Evolutionary conservation across 2,888 invertebrate genomes (phyloP), one percentile per base, ranked within the genome.

Genomic region (Caenorhabditis sulstoni): DNA sequence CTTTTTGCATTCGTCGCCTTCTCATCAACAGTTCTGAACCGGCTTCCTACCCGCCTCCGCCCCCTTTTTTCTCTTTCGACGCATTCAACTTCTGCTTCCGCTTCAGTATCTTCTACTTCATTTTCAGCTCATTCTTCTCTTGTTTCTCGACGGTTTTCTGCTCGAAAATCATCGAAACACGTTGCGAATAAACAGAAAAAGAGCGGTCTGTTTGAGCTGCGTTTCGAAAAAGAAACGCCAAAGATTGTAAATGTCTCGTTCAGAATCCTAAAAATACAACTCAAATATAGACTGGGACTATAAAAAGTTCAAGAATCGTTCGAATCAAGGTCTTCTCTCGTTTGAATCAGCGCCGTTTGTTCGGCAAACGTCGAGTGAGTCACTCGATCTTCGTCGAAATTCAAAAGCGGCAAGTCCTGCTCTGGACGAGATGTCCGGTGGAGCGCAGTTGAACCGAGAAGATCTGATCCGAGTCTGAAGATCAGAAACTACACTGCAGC

Each of bases 141-240:
- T 11, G 3, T n/a, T 12, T n/a, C 16, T n/a, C 29, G 29, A n/a
- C n/a, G n/a, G n/a, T n/a, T n/a, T n/a, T n/a, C n/a, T n/a, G 29
- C 29, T 29, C 29, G 14, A 50, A 50, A 9, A 50, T 22, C 50
- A 50, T 49, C 20, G 47, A 49, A 49, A 49, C n/a, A 50, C 3
- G 3, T 5, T 3, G 29, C 29, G 29, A 29, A 29, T 29, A 29
- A 29, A 29, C 29, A 29, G 29, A 29, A 29, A 29, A 29, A 7
- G 22, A 5, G 49, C 7, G 22, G 49, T 49, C 22, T 49, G 29
- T 29, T 29, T 29, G 29, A 29, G 29, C 29, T n/a, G n/a, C n/a
- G n/a, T n/a, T n/a, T n/a, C n/a, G n/a, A n/a, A n/a, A 29, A 29
- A 29, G 29, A 29, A 29, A 29, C 29, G 7, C 35, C 29, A 53